Conservation (phyloP, 1,140 invertebrate genomes). For the Magallana gigas region DNA sequence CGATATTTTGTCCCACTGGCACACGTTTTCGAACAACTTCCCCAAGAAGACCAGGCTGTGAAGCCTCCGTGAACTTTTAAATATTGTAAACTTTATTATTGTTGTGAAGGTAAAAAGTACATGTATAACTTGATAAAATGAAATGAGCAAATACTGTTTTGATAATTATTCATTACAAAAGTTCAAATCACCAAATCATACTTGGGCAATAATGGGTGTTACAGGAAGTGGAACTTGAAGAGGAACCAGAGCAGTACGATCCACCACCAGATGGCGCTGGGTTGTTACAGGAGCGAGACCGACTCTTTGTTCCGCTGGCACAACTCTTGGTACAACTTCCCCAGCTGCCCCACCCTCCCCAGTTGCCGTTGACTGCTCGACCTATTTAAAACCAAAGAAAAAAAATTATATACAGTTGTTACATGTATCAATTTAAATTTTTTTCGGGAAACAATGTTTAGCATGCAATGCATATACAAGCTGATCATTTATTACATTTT, state of each 20-base stretch:
- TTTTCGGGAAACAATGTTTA: neutral
- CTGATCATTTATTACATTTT: no score
- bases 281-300: conserved; percentile 83
- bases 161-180: neutral
- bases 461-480: no score
- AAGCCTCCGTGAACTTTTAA: conserved; percentile 71
- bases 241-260: conserved; percentile 59
- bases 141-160: no score
- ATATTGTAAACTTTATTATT: neutral
- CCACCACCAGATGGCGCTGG: conserved; percentile 75
- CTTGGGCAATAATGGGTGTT: neutral
- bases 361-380: conserved; percentile 81
- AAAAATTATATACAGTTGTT: no score
- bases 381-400: neutral
- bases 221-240: conserved; percentile 56
- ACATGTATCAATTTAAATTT: neutral
- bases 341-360: conserved; percentile 84
- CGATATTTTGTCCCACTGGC: conserved; percentile 60
- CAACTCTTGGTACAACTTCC: conserved; percentile 84
- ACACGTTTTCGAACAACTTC: conserved; percentile 65
- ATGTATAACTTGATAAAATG: no score
- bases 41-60: conserved; percentile 67
- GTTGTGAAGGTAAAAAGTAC: neutral
- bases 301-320: conserved; percentile 81
- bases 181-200: neutral